A percentile compares a stretch with the other conserved stretches of the same genome.
These are phyloP conservation scores for Lepus townsendii DNA, from an alignment of 2,797 vertebrate species.

Conservation along the genomic window DNA sequence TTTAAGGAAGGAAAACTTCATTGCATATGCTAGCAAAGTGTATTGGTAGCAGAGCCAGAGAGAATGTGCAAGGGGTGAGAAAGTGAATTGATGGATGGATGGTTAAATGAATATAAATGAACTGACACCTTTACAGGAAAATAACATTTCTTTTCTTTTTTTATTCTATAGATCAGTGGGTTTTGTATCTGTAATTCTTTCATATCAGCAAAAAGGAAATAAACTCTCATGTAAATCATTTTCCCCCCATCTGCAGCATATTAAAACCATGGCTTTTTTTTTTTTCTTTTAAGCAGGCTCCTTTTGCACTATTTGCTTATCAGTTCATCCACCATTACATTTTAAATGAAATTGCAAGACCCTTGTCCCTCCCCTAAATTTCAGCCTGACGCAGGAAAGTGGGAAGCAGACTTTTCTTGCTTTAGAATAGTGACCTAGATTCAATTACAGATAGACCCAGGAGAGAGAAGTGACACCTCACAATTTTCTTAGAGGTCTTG, in stretches of 20 bases:
- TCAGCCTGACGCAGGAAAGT: conserved; percentile 94
- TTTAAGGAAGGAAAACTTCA: conserved; percentile 87
- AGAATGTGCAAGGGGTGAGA: conserved; percentile 91
- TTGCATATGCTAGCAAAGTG: conserved; percentile 89
- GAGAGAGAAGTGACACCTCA: conserved; percentile 93
- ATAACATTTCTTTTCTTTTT: conserved; percentile 92
- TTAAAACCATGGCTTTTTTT: conserved; percentile 95
- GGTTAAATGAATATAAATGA: conserved; percentile 95
- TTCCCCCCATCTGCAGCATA: conserved; percentile 94
- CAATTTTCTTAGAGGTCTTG: conserved; percentile 87
- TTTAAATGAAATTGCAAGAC: conserved; percentile 97
- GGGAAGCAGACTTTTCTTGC: conserved; percentile 94
- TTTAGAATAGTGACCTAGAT: conserved; percentile 98
- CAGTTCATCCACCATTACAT: conserved; percentile 98
- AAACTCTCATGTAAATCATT: conserved; percentile 98
- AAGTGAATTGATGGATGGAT: conserved; percentile 93
- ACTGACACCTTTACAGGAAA: conserved; percentile 93
- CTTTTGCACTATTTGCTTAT: conserved; percentile 94
- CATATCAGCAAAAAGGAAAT: conserved; percentile 94
- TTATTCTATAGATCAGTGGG: conserved; percentile 93
- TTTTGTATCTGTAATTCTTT: conserved; percentile 93
- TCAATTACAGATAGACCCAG: conserved; percentile 98
- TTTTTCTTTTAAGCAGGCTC: conserved; percentile 93
- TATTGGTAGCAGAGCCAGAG: conserved; percentile 87
- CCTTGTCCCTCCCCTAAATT: conserved; percentile 93